Evolutionary conservation across 2,113 vertebrate genomes (phyloP), one percentile per base, ranked within the genome.

Genomic region (Caloenas nicobarica): DNA sequence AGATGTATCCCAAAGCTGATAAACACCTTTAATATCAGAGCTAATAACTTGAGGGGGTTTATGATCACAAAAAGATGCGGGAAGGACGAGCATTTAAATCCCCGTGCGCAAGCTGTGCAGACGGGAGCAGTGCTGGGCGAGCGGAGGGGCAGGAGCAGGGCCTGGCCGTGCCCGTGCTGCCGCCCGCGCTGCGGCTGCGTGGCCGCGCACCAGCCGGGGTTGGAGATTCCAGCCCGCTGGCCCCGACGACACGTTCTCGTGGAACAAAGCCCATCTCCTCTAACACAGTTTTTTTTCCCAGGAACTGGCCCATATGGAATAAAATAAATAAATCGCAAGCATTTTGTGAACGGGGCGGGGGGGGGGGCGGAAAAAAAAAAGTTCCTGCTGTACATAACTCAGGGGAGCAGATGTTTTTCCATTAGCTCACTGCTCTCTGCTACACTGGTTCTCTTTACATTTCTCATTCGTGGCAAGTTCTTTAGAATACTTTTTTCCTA

Each of bases 361-460:
- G 38, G 38, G 38, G 83, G 74, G 40, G 48, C 16, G 19, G 31
- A 91, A 58, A 73, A 92, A 73, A 62, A 88, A 85, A 57, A 29
- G 79, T 73, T 96, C 85, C 91, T 93, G 90, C 76, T 90, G 94
- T 80, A 95, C 79, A 86, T 85, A 96, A 89, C 86, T 92, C 33
- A 1, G 61, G 81, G 93, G 79, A 96, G 78, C 95, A 97, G 91
- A 97, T 97, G 95, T 96, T 97, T 97, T 97, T 96, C 95, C 96
- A 97, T 95, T 81, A 97, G 94, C 95, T 97, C 94, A 96, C 86
- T 96, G 81, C 50, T 89, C 86, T 72, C 85, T 86, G 90, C 95
- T 92, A 44, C 78, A 68, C 68, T 96, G 66, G 36, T 70, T 96
- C 42, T 69, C 71, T 85, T 60, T 54, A 86, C 40, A n/a, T 61